Base-by-base conservation (phyloP, 2,113 vertebrate species). In the Hippocampus guttulatus region DNA sequence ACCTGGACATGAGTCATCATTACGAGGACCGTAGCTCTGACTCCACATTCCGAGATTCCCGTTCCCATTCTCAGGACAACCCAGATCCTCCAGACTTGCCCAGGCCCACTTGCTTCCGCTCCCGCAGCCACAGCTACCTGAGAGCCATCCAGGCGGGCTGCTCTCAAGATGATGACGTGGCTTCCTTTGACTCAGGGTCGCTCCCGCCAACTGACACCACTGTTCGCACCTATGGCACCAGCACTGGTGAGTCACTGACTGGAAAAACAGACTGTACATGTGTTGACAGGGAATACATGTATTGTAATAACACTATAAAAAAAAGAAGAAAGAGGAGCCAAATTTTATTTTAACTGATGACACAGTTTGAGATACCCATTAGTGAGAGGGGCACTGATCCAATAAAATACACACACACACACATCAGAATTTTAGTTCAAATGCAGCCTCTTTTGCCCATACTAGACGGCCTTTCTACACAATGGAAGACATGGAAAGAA, bases 131-230 rank as follows among this genome's bases (percentile, higher is more conserved):
- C 91, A 99, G 97, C 92, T 99, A 99, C 92, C 95, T 98, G 88
- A 95, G 96, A n/a, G 97, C 97, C 89, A 98, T 99, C 85, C 97
- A 98, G 88, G 97, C 96, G 0, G 97, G 97, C 89, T 99, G 96
- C 82, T 98, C 97, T 40, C 96, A 99, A 88, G 97, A 98, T 0
- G 96, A 98, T 60, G 97, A 99, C 92, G 93, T 92, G 0, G 90
- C 93, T 43, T 99, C 97, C 62, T 60, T 97, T 23, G 95, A 95
- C 81, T 99, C 97, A 20, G 93, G 95, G 85, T 98, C 96, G 18
- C 96, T 96, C 0, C 96, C 97, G 0, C 94, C 92, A 3, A 89
- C 91, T 15, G 94, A 93, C 72, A 92, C 94, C 85, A 95, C 94
- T 63, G 93, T 97, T 76, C 93, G 94, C 83, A 98, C 95, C n/a